phyloP scores from a whole-genome alignment of 2,113 vertebrate species.

The Oncorhynchus keta region DNA sequence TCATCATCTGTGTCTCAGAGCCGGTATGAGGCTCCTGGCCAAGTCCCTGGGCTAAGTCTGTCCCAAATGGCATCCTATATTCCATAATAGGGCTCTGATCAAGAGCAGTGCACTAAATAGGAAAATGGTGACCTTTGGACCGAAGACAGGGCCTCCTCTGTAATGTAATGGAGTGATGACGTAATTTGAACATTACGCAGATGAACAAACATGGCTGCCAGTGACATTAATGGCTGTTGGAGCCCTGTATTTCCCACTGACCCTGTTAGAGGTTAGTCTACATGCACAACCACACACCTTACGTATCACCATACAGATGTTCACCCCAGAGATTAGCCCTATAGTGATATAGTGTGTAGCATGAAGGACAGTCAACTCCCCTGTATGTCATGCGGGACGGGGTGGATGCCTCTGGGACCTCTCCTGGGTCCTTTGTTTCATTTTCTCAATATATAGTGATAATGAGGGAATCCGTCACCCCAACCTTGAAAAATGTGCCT shows the following conservation, averaged over 20 bases:
- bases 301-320: conserved; percentile 55
- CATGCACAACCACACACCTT: neutral
- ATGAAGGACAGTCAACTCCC: conserved; percentile 49
- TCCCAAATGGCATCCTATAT: too few relatives aligned
- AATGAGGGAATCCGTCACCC: conserved; percentile 51
- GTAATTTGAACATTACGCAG: conserved; percentile 60
- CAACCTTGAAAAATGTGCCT: conserved; percentile 23
- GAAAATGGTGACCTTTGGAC: too few relatives aligned
- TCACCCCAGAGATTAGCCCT: conserved; percentile 55
- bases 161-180: conserved; percentile 43
- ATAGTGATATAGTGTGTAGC: conserved; percentile 54
- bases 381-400: conserved; percentile 15
- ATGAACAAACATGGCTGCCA: conserved; percentile 53
- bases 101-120: too few relatives aligned
- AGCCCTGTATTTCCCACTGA: conserved; percentile 35
- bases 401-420: conserved; percentile 40
- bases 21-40: conserved; percentile 80
- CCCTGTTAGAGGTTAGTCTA: conserved; percentile 37
- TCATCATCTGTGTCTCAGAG: conserved; percentile 81
- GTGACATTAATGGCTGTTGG: conserved; percentile 49
- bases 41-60: neutral
- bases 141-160: neutral
- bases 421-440: conserved; percentile 51
- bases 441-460: conserved; percentile 51
- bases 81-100: too few relatives aligned